Evolutionary conservation across 2,888 invertebrate genomes (phyloP).

Genomic region (Protodeltote pygarga): DNA sequence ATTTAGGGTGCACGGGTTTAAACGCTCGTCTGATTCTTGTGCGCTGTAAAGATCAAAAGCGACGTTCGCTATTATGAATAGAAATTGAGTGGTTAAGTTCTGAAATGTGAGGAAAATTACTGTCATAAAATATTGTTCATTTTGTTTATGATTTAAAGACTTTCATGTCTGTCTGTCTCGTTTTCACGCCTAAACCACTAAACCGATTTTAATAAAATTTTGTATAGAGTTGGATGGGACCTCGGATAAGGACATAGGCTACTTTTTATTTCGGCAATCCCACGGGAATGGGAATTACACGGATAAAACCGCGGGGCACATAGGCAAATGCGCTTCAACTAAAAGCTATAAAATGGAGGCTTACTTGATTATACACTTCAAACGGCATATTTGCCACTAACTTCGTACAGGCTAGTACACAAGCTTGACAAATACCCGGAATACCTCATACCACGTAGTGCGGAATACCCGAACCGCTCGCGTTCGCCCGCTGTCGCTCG

Average conservation of each 20-base stretch:
- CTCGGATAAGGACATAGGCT: no score
- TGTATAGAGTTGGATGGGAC: no score
- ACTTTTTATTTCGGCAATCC: no score
- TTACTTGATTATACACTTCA: constrained; percentile 4
- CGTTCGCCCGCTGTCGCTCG: constrained; percentile 63
- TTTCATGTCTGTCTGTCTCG: no score
- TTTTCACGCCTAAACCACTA: no score
- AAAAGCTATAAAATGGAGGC: background rate
- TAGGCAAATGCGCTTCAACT: background rate
- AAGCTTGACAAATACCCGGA: constrained; percentile 51
- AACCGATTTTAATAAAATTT: no score
- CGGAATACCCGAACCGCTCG: constrained; percentile 54
- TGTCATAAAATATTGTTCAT: no score
- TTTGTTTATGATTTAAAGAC: no score
- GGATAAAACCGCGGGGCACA: no score
- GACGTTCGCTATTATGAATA: background rate
- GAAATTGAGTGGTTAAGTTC: no score
- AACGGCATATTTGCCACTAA: constrained; percentile 21
- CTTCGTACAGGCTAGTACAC: constrained; percentile 45
- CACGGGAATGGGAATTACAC: no score
- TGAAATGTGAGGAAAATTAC: no score
- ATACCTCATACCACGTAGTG: constrained; percentile 50
- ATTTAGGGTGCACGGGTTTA: constrained; percentile 15
- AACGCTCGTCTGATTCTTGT: constrained; percentile 5
- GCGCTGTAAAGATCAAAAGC: background rate